Percentiles rank a stretch among this genome's conserved stretches.
phyloP scores from a whole-genome alignment of 2,888 invertebrate species.

The Apomyelois bistriatella region DNA sequence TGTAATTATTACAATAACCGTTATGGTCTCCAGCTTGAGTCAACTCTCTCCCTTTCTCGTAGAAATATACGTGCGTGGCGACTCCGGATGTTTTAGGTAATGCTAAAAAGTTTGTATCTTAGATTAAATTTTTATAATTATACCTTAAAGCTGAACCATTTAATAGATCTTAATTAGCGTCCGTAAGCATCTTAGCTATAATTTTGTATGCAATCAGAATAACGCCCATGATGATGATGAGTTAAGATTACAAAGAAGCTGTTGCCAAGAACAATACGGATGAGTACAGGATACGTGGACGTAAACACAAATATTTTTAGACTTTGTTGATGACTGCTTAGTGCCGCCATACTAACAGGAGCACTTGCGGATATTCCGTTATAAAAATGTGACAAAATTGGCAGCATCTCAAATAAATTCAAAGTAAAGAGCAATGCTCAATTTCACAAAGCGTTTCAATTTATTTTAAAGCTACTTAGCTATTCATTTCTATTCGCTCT shows the following conservation, averaged over 20 bases:
- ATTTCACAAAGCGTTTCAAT: conserved; percentile 20
- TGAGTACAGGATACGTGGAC: conserved; percentile 25
- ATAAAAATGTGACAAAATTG: conserved; percentile 53
- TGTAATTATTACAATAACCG: no score
- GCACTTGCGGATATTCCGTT: conserved; percentile 12
- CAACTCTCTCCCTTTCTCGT: no score
- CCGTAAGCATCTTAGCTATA: no score
- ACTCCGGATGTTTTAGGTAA: no score
- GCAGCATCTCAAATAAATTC: conserved; percentile 55
- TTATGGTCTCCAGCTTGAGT: no score
- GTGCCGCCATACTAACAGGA: background rate
- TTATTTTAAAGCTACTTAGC: conserved; percentile 21
- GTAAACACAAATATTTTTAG: conserved; percentile 47
- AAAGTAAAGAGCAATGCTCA: conserved; percentile 29
- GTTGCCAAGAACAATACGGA: conserved; percentile 40
- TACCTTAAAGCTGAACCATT: no score
- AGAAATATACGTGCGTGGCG: no score
- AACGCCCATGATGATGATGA: background rate
- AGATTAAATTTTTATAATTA: no score
- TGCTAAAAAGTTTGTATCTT: no score
- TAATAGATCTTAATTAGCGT: no score
- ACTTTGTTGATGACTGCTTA: conserved; percentile 22
- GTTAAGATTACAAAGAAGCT: background rate
- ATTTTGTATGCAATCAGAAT: background rate
- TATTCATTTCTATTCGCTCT: conserved; percentile 4